Percentiles rank a stretch among this genome's conserved stretches.
Conservation (phyloP, 1,140 invertebrate species). For the Tetramorium alpestre region DNA sequence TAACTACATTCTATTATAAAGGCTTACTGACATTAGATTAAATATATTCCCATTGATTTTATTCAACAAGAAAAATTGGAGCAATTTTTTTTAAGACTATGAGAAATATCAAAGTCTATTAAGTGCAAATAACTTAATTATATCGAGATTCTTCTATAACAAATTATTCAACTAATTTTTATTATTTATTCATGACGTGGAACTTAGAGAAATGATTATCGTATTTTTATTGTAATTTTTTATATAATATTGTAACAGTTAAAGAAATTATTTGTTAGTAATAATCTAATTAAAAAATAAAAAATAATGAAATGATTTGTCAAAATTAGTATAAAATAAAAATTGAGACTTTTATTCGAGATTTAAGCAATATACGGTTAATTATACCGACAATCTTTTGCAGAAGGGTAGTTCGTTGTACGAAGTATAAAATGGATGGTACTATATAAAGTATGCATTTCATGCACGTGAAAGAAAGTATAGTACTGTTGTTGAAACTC, state of each 20-base stretch:
- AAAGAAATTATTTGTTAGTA: neutral
- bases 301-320: conserved; percentile 26
- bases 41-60: neutral
- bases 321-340: conserved; percentile 11
- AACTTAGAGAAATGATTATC: neutral
- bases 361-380: conserved; percentile 18
- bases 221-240: neutral
- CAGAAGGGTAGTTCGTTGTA: conserved; percentile 4
- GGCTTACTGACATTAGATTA: neutral
- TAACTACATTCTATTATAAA: neutral
- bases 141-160: neutral
- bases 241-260: neutral
- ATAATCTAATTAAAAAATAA: neutral
- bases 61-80: neutral
- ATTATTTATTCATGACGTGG: neutral
- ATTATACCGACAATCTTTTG: conserved; percentile 35
- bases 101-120: neutral
- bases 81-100: neutral
- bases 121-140: neutral
- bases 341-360: neutral
- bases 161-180: conserved; percentile 5
- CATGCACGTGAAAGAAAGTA: conserved; percentile 33
- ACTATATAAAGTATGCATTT: conserved; percentile 46
- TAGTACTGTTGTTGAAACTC: conserved; percentile 51
- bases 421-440: conserved; percentile 27